These are phyloP conservation scores for Montipora capricornis DNA, from an alignment of 64 coral and sea anemone species.

Conservation along the genomic window DNA sequence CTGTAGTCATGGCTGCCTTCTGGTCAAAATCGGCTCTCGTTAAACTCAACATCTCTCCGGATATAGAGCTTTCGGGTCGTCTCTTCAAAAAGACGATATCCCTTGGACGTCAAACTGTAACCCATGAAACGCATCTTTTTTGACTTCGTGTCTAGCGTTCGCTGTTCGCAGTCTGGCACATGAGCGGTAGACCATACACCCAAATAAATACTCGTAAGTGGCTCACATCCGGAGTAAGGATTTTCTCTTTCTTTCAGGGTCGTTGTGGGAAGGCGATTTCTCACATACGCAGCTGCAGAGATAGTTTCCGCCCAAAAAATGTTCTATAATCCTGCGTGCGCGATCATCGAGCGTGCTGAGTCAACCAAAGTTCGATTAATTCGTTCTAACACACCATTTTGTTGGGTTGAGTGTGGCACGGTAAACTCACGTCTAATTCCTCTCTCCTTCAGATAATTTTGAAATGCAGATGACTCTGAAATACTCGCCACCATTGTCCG, in stretches of 20 bases:
- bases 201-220: constrained; percentile 48
- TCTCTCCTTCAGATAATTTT: too few relatives aligned
- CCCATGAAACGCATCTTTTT: constrained; percentile 62
- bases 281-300: too few relatives aligned
- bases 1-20: not conserved
- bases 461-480: too few relatives aligned
- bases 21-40: constrained; percentile 37
- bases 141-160: constrained; percentile 45
- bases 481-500: not conserved
- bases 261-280: too few relatives aligned
- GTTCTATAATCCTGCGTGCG: too few relatives aligned
- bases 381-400: too few relatives aligned
- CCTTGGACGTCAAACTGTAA: constrained; percentile 44
- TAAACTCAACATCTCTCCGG: constrained; percentile 60
- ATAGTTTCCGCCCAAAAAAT: too few relatives aligned
- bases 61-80: constrained; percentile 51
- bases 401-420: too few relatives aligned
- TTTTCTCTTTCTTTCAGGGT: constrained; percentile 2
- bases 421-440: too few relatives aligned
- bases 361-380: too few relatives aligned
- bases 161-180: constrained; percentile 6
- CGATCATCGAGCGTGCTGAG: too few relatives aligned
- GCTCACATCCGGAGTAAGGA: constrained; percentile 55
- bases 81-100: constrained; percentile 64
- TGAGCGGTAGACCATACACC: constrained; percentile 62